These are phyloP conservation scores for Acrobasis suavella DNA, from an alignment of 2,888 invertebrate genomes.

Conservation along the genomic window DNA sequence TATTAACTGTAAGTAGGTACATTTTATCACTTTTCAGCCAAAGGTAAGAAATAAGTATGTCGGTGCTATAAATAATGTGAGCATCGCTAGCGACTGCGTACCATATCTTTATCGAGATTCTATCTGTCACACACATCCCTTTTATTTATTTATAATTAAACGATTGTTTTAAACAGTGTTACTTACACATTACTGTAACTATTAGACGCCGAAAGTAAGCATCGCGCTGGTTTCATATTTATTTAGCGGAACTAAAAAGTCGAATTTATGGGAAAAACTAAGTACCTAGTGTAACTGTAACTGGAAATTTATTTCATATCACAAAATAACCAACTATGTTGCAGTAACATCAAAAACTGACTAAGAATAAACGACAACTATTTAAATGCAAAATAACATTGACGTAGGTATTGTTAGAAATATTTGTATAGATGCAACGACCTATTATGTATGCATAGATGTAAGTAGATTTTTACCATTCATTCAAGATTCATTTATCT, in stretches of 20 bases:
- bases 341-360: neutral
- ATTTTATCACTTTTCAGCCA: too few relatives aligned
- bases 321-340: conserved; percentile 2
- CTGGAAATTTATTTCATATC: neutral
- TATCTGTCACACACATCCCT: too few relatives aligned
- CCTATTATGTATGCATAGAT: too few relatives aligned
- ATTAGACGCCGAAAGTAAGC: neutral
- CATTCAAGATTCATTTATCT: neutral
- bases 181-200: neutral
- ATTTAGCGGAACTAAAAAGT: neutral
- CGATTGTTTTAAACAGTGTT: neutral
- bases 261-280: neutral
- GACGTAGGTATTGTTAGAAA: neutral
- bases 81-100: too few relatives aligned
- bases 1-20: too few relatives aligned
- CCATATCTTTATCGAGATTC: too few relatives aligned
- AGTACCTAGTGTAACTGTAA: too few relatives aligned
- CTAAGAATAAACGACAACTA: neutral
- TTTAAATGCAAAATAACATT: too few relatives aligned
- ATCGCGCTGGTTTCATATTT: neutral
- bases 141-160: too few relatives aligned
- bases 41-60: too few relatives aligned
- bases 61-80: too few relatives aligned
- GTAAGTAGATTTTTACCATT: neutral
- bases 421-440: too few relatives aligned